These are phyloP conservation scores for Podocnemis expansa DNA, from an alignment of 2,113 vertebrate species.

Conservation along the genomic window DNA sequence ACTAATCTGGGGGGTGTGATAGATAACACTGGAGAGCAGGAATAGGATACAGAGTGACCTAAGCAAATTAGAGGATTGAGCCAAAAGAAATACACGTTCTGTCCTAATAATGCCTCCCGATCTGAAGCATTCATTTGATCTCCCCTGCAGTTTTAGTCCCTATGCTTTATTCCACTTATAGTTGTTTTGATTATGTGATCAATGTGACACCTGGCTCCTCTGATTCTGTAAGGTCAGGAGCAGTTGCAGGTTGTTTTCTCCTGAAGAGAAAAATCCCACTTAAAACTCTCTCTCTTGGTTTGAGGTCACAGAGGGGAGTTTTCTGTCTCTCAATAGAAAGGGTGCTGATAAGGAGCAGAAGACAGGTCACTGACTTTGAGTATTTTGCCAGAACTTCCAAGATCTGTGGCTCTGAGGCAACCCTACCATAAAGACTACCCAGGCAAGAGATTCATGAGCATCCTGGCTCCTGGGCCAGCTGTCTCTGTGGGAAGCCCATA, in stretches of 20 bases:
- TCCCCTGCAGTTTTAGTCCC: background rate
- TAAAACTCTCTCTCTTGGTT: rapidly evolving
- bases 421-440: too few relatives aligned
- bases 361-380: background rate
- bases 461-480: too few relatives aligned
- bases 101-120: background rate
- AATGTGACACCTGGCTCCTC: background rate
- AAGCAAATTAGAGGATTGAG: too few relatives aligned
- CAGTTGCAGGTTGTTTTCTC: background rate
- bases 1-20: too few relatives aligned
- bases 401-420: too few relatives aligned
- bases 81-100: background rate
- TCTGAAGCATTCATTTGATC: background rate
- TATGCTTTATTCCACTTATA: background rate
- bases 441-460: too few relatives aligned
- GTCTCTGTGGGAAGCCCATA: too few relatives aligned
- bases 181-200: background rate
- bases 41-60: too few relatives aligned
- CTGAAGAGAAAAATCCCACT: background rate
- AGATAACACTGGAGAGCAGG: too few relatives aligned
- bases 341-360: background rate
- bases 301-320: background rate
- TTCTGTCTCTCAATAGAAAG: background rate
- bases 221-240: background rate
- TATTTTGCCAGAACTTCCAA: background rate